These are phyloP conservation scores for Helobdella robusta DNA, from an alignment of 2,888 invertebrate species.

Conservation along the genomic window DNA sequence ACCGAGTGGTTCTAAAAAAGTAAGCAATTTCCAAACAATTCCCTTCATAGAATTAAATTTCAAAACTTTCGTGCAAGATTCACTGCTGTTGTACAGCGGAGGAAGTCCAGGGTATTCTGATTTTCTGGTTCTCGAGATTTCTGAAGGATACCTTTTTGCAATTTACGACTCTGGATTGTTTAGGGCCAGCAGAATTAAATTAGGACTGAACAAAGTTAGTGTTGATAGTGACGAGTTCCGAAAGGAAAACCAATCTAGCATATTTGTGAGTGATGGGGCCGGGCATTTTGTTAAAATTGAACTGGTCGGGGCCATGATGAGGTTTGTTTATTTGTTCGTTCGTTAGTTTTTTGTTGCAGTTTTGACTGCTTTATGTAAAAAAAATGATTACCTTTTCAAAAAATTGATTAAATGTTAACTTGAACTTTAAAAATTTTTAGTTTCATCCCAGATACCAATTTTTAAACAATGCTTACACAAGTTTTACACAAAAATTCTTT, in stretches of 20 bases:
- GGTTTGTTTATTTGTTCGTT: conserved; percentile 5
- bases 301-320: conserved; percentile 28
- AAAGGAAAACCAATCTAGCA: not conserved
- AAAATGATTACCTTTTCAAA: no score
- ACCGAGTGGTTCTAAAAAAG: no score
- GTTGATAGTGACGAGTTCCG: no score
- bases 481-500: no score
- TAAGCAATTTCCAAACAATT: no score
- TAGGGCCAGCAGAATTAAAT: not conserved
- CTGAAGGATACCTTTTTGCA: conserved; percentile 38
- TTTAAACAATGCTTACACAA: no score
- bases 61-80: conserved; percentile 40
- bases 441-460: no score
- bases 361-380: no score
- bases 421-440: no score
- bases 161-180: conserved; percentile 40
- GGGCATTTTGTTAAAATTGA: conserved; percentile 39
- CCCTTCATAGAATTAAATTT: conserved; percentile 40
- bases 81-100: conserved; percentile 37
- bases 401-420: no score
- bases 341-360: no score
- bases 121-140: conserved; percentile 44
- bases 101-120: conserved; percentile 29
- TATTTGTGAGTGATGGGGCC: conserved; percentile 43
- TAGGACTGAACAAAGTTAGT: not conserved